A percentile compares a stretch with the other conserved stretches of the same genome.
These are phyloP conservation scores for Phlogophora meticulosa DNA, from an alignment of 2,888 invertebrate genomes.

Conservation along the genomic window DNA sequence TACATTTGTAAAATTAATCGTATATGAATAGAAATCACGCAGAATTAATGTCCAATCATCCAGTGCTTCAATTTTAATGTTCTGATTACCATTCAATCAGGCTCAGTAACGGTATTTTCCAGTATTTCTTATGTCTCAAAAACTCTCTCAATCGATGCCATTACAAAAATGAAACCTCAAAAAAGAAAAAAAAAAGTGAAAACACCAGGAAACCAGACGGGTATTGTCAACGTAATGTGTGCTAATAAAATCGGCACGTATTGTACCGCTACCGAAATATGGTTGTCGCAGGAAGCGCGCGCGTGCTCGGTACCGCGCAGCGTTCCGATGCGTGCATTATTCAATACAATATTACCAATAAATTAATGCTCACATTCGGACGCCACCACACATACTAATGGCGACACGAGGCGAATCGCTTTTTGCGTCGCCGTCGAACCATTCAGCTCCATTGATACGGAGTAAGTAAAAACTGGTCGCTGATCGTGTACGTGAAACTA, in stretches of 20 bases:
- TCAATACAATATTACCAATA: constrained; percentile 88
- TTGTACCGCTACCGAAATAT: constrained; percentile 70
- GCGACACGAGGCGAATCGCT: constrained; percentile 86
- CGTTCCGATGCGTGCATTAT: constrained; percentile 82
- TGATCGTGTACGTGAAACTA: constrained; percentile 78
- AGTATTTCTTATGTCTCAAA: constrained; percentile 15
- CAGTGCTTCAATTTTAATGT: constrained; percentile 28
- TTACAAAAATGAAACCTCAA: constrained; percentile 32
- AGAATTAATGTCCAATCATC: constrained; percentile 23
- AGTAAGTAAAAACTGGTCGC: constrained; percentile 80
- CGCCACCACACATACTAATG: constrained; percentile 88
- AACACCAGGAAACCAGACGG: constrained; percentile 60
- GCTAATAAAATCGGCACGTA: constrained; percentile 67
- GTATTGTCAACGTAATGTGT: constrained; percentile 64
- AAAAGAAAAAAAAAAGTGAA: constrained; percentile 48
- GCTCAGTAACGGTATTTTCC: constrained; percentile 23
- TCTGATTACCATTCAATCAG: constrained; percentile 5
- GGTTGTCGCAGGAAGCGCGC: constrained; percentile 78
- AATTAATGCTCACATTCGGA: constrained; percentile 89
- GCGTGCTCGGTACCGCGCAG: constrained; percentile 79
- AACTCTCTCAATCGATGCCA: constrained; percentile 4
- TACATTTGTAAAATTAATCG: too few relatives aligned
- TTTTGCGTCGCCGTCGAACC: constrained; percentile 79
- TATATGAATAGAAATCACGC: constrained; percentile 14
- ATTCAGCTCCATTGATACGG: constrained; percentile 89